Evolutionary conservation across 2,113 vertebrate genomes (phyloP).

Genomic region (Nyctibius bracteatus): DNA sequence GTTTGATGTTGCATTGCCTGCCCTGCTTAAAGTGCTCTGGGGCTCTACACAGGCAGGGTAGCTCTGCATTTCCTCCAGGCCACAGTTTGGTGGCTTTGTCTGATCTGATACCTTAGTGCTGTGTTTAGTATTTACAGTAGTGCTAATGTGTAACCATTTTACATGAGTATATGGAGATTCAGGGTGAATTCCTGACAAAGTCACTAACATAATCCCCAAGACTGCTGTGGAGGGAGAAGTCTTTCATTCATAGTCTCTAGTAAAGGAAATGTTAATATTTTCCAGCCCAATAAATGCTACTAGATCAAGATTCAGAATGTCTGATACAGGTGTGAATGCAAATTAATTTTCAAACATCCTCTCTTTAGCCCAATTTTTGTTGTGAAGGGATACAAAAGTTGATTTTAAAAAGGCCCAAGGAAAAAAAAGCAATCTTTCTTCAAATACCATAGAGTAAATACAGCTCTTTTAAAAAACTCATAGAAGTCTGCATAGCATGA

Average conservation of each 20-base stretch:
- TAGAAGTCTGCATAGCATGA: not conserved
- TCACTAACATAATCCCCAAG: not conserved
- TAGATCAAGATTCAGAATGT: not conserved
- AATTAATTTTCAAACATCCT: not conserved
- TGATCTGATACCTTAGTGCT: not conserved
- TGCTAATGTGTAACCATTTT: accelerated
- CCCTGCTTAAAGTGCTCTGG: not conserved
- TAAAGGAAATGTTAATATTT: not conserved
- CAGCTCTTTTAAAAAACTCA: not conserved
- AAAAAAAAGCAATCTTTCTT: not conserved
- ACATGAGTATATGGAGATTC: not conserved
- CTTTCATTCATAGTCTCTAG: not conserved
- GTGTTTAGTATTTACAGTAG: not conserved
- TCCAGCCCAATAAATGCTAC: not conserved
- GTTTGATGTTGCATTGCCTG: not conserved
- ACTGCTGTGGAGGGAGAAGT: not conserved
- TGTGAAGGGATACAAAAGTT: not conserved
- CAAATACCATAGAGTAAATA: not conserved
- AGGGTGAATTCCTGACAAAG: not conserved
- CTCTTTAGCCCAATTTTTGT: not conserved
- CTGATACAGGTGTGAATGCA: not conserved
- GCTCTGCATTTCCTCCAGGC: not conserved
- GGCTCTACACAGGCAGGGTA: not conserved
- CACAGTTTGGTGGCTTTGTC: not conserved
- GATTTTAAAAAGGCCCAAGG: not conserved